Base-by-base conservation (phyloP, 2,797 vertebrate genomes). In the Salmo trutta region DNA sequence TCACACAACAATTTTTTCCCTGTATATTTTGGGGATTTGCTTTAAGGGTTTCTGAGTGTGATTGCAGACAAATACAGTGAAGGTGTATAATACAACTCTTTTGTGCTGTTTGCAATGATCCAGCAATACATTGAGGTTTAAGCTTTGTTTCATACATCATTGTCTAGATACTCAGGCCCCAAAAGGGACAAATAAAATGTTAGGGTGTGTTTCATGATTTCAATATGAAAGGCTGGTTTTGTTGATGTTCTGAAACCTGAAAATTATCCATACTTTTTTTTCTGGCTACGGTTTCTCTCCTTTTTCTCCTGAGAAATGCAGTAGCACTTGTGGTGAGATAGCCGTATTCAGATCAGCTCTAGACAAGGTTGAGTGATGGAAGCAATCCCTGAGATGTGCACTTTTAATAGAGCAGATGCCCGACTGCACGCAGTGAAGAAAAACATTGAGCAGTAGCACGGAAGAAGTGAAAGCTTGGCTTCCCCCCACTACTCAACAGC, bases 321-420 rank as follows among this genome's bases (percentile, higher is more conserved):
- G 41, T 3, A 47, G 12, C 79, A 78, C 84, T 82, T 41, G n/a
- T 70, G 29, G 27, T 59, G 71, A 85, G 82, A 84, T 86, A 81
- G 84, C 4, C 75, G 69, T 17, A 52, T 82, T 82, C 62, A 65
- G 77, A 83, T 82, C 75, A 27, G 75, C 17, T 51, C 81, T 62
- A 66, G 81, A 81, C 87, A 82, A 79, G 80, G 68, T 77, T 84
- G 84, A 89, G 80, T 78, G 81, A 85, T 81, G 62, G 81, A 77
- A 77, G 71, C 81, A 75, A 77, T 85, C 71, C 78, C 76, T 76
- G 70, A 79, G 80, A 82, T 78, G 78, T 82, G 77, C 76, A 75
- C 79, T 24, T 84, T 85, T 84, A 77, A 86, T 80, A 83, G 51
- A 82, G 77, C 19, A 68, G 71, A 78, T 70, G 80, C 81, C 81